Base-by-base conservation (phyloP, 2,797 vertebrate species). In the Sus cebifrons region DNA sequence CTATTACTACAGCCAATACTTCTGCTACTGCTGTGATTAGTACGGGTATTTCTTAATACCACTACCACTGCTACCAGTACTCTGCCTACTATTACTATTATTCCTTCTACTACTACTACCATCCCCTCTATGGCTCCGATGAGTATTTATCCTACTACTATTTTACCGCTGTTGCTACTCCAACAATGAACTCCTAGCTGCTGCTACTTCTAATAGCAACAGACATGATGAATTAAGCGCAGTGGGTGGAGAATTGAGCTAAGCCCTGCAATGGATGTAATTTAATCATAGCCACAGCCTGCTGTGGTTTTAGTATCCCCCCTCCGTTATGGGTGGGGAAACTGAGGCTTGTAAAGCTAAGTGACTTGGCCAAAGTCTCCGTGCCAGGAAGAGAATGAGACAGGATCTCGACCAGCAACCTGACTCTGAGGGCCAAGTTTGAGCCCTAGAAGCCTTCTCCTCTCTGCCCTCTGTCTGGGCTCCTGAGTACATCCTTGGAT, bases 41-140 rank as follows among this genome's bases (percentile, higher is more conserved):
- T 21, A 2, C n/a, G 0, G 0, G 6, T 4, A 0, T 58, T 56
- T 54, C 52, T 20, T 32, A n/a, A 3, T 36, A 27, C 54, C n/a
- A 16, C 21, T 12, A 21, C 29, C 16, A 21, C 5, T 40, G 56
- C 32, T 40, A 7, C 17, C 65, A 8, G n/a, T 40, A 52, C 40
- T 54, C 4, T 29, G 6, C 3, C 56, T 27, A 2, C 49, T 15
- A 0, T 9, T n/a, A 3, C 29, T 20, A 12, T 2, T 36, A 49
- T 44, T 62, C 0, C n/a, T 5, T 40, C 4, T 21, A 10, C 58
- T 16, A 2, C 40, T 64, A 25, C 21, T 32, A 3, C n/a, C 20
- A 1, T 32, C 17, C 12, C 36, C 13, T 12, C 15, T 40, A 17
- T 23, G 62, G 56, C 85, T 29, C 3, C 65, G 29, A 15, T 25